These are phyloP conservation scores for Holcopasites calliopsidis DNA, from an alignment of 1,140 invertebrate genomes.

Conservation along the genomic window DNA sequence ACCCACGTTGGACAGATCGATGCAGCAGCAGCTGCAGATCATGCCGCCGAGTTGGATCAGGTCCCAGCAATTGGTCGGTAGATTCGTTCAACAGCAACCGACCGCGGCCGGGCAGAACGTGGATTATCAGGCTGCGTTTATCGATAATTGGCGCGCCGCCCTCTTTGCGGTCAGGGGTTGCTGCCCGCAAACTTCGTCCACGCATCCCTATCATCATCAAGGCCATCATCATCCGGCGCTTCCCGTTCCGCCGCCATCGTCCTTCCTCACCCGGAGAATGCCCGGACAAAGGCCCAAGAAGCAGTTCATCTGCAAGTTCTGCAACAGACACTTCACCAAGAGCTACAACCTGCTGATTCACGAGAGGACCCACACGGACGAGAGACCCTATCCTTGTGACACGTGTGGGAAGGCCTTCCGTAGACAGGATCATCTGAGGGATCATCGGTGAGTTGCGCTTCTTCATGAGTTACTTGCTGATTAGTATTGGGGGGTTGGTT, in stretches of 20 bases:
- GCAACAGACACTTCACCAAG: conserved; percentile 96
- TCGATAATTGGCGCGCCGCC: conserved; percentile 87
- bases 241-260: conserved; percentile 80
- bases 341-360: conserved; percentile 98
- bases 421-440: conserved; percentile 95
- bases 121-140: conserved; percentile 81
- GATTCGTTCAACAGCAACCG: conserved; percentile 59
- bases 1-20: conserved; percentile 78
- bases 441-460: conserved; percentile 86
- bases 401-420: conserved; percentile 97
- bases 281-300: conserved; percentile 89
- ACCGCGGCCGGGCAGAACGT: conserved; percentile 73
- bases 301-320: conserved; percentile 98
- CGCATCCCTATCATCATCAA: conserved; percentile 74
- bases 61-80: conserved; percentile 29
- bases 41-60: conserved; percentile 56
- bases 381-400: conserved; percentile 96
- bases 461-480: background rate
- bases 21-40: conserved; percentile 49
- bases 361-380: conserved; percentile 97
- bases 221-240: conserved; percentile 74
- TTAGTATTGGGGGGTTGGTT: too few relatives aligned
- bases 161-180: conserved; percentile 76
- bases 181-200: conserved; percentile 59
- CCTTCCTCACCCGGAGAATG: conserved; percentile 74